Conservation (phyloP, 2,888 invertebrate species). For the Dynastes grantii region DNA sequence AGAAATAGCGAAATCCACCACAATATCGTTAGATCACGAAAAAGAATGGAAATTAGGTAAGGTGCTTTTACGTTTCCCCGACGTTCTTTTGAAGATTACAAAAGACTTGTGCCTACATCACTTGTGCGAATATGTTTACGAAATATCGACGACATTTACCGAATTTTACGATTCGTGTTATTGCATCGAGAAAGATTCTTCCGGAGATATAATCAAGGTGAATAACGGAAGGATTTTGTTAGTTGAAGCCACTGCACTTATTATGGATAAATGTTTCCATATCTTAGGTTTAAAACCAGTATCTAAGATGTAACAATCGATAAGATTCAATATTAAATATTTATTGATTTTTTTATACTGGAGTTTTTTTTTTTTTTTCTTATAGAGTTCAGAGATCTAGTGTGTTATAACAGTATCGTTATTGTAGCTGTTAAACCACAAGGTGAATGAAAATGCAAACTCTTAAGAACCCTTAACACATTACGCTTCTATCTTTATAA, state of each 20-base stretch:
- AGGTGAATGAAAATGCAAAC: too few species aligned
- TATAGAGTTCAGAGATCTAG: neutral
- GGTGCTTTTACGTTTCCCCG: conserved; percentile 88
- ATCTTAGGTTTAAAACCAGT: conserved; percentile 95
- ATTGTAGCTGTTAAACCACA: too few species aligned
- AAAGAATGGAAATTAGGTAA: conserved; percentile 97
- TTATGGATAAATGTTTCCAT: conserved; percentile 90
- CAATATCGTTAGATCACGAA: conserved; percentile 85
- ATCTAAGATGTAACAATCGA: conserved; percentile 83
- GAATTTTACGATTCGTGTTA: conserved; percentile 99
- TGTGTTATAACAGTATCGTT: too few species aligned
- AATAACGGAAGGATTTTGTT: conserved; percentile 90
- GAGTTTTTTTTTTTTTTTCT: neutral
- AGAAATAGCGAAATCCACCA: conserved; percentile 75
- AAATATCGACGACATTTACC: conserved; percentile 91
- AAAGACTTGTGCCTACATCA: conserved; percentile 90
- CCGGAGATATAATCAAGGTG: conserved; percentile 86
- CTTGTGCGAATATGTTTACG: conserved; percentile 93
- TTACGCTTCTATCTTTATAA: too few species aligned
- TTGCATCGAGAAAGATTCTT: conserved; percentile 93
- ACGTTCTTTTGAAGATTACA: conserved; percentile 91
- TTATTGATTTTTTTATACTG: conserved; percentile 29
- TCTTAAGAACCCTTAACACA: too few species aligned
- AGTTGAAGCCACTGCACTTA: conserved; percentile 91
- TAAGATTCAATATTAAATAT: conserved; percentile 57